Conservation (phyloP, 1,140 invertebrate species). For the Drosophila bocki region DNA sequence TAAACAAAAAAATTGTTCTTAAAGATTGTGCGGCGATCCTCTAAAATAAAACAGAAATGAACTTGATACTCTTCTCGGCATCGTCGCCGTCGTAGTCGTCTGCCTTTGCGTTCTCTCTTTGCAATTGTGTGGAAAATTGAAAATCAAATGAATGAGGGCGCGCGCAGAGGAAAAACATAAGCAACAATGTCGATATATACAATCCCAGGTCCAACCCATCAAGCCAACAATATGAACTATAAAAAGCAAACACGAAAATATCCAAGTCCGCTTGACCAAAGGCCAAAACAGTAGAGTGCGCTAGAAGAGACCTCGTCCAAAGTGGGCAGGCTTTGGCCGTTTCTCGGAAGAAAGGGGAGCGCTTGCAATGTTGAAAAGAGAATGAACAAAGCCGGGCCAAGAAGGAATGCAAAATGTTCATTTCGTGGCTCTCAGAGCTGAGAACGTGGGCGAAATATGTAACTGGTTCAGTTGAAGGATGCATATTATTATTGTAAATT, state of each 20-base stretch:
- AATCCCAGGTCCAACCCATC: conserved; percentile 48
- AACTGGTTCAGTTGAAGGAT: neutral
- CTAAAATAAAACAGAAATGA: conserved; percentile 58
- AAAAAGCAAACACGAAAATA: conserved; percentile 77
- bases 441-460: neutral
- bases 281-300: conserved; percentile 63
- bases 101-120: conserved; percentile 25
- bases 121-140: conserved; percentile 83
- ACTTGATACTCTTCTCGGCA: conserved; percentile 57
- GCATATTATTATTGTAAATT: neutral
- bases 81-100: conserved; percentile 4
- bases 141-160: conserved; percentile 70
- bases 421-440: conserved; percentile 26
- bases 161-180: conserved; percentile 30
- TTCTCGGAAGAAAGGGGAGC: conserved; percentile 1
- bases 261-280: conserved; percentile 76
- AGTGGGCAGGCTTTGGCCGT: conserved; percentile 8
- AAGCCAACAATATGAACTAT: conserved; percentile 76
- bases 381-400: conserved; percentile 34
- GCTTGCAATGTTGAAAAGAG: conserved; percentile 29
- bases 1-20: conserved; percentile 30
- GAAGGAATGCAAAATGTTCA: conserved; percentile 11
- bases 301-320: conserved; percentile 10
- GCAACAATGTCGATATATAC: conserved; percentile 57
- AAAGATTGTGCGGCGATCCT: conserved; percentile 10